Evolutionary conservation across 1,140 invertebrate genomes (phyloP), one percentile per base, ranked within the genome.

Genomic region (Subanguina moxae): DNA sequence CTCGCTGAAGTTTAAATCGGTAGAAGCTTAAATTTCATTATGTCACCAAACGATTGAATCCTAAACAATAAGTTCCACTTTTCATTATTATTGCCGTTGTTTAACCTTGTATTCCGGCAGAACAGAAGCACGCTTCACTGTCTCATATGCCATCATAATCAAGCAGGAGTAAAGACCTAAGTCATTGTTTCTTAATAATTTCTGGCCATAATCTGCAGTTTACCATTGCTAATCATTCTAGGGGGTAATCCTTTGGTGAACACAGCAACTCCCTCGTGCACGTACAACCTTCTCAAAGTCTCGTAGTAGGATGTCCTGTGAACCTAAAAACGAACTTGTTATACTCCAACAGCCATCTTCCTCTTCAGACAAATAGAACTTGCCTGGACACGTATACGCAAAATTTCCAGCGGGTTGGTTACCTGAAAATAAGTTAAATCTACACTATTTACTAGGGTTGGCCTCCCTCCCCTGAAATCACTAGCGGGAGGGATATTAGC

Each of bases 91-190:
- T n/a, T n/a, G n/a, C 11, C 32, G 11, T 11, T 38, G 32, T 38
- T 38, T 38, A 5, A 38, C 32, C 38, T 67, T 56, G 56, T 74
- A 81, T 65, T 81, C 80, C 15, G 80, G 80, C 7, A 82, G 52
- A 19, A 81, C 78, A 32, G 58, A 79, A 32, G 68, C 38, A 30
- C 78, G 64, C 58, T 81, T 81, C 5, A 82, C 80, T 23, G 72
- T 72, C 52, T 81, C 79, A 46, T 81, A 81, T 17, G 78, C 80
- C 32, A 80, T 74, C 81, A 81, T 82, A 17, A 82, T 66, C 17
- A 80, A 58, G 58, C 72, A 76, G 1, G 74, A 75, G 57, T 81
- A 81, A 21, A 81, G 72, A 25, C 58, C 67, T 68, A 25, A 19
- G 46, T 11, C 19, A 21, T 3, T 15, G 8, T 52, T 52, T 19